Evolutionary conservation across 2,888 invertebrate species (phyloP).

Genomic region (Nematopogon swammerdamellus): DNA sequence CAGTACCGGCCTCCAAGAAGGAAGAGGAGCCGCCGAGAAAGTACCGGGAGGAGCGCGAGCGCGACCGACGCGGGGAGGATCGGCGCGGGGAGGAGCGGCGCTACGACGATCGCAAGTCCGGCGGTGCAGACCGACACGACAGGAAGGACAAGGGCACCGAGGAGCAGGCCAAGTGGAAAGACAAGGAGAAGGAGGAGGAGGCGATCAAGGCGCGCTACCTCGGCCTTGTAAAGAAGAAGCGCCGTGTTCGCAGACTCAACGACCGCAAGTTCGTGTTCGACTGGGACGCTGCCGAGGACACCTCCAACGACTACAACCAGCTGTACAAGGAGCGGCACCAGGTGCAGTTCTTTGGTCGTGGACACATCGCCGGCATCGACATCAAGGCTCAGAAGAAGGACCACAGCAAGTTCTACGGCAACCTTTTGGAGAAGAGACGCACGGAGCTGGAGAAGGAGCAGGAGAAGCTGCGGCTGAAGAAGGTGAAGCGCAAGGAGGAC

Average conservation of each 20-base stretch:
- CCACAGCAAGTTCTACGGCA: constrained; percentile 96
- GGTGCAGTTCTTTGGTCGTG: constrained; percentile 96
- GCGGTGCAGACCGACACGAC: constrained; percentile 33
- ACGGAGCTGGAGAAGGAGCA: constrained; percentile 97
- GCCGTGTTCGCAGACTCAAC: constrained; percentile 88
- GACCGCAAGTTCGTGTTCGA: constrained; percentile 99
- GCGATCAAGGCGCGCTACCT: constrained; percentile 95
- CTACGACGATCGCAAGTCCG: constrained; percentile 51
- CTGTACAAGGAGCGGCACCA: constrained; percentile 96
- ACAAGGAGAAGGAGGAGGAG: constrained; percentile 89
- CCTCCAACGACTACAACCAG: constrained; percentile 95
- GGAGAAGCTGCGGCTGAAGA: constrained; percentile 89
- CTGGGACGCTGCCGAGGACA: constrained; percentile 99
- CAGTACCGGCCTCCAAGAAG: constrained; percentile 50
- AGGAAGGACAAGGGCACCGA: constrained; percentile 48
- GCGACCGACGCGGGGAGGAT: constrained; percentile 71
- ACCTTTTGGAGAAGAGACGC: constrained; percentile 88
- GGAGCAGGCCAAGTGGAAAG: constrained; percentile 61
- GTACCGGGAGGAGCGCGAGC: constrained; percentile 41
- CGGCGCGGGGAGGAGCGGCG: constrained; percentile 57
- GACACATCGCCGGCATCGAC: constrained; percentile 97
- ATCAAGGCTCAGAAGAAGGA: constrained; percentile 94
- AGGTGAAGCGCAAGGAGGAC: constrained; percentile 92
- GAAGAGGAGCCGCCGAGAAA: constrained; percentile 41
- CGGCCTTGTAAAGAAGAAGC: constrained; percentile 89